Evolutionary conservation across 2,113 vertebrate genomes (phyloP).

Genomic region (Tichodroma muraria): DNA sequence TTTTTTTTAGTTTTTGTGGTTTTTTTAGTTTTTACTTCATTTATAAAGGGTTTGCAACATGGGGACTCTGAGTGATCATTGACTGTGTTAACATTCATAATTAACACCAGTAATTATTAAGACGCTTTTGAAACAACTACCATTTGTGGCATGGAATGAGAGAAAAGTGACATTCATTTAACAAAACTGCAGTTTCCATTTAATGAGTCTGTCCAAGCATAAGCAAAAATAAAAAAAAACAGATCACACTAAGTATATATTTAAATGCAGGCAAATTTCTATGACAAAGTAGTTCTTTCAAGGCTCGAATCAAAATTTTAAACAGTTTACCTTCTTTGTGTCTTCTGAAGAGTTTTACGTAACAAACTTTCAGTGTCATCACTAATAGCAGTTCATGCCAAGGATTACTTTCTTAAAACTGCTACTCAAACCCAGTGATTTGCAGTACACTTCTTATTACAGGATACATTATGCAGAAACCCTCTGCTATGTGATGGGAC

Average conservation of each 20-base stretch:
- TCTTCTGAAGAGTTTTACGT: conserved; percentile 68
- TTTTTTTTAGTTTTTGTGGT: too few species aligned
- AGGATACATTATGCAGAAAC: conserved; percentile 80
- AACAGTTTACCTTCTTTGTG: conserved; percentile 66
- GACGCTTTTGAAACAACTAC: neutral
- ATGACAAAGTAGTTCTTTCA: conserved; percentile 45
- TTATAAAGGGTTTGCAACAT: neutral
- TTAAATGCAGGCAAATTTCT: conserved; percentile 48
- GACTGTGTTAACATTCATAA: neutral
- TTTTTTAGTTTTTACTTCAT: neutral
- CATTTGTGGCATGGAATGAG: neutral
- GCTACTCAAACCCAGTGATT: conserved; percentile 70
- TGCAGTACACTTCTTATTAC: conserved; percentile 72
- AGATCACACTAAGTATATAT: conserved; percentile 18
- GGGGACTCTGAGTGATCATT: neutral
- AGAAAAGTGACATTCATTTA: conserved; percentile 30
- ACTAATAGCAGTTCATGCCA: conserved; percentile 71
- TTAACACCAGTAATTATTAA: conserved; percentile 19
- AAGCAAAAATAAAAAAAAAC: neutral
- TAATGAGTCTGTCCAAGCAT: conserved; percentile 48
- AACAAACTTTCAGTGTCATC: conserved; percentile 76
- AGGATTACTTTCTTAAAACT: conserved; percentile 65
- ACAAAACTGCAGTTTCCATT: neutral
- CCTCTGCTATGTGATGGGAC: conserved; percentile 74
- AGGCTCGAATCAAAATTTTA: conserved; percentile 56